A percentile compares a stretch with the other conserved stretches of the same genome.
phyloP scores from a whole-genome alignment of 1,140 invertebrate species.

The Heliconius hewitsoni region DNA sequence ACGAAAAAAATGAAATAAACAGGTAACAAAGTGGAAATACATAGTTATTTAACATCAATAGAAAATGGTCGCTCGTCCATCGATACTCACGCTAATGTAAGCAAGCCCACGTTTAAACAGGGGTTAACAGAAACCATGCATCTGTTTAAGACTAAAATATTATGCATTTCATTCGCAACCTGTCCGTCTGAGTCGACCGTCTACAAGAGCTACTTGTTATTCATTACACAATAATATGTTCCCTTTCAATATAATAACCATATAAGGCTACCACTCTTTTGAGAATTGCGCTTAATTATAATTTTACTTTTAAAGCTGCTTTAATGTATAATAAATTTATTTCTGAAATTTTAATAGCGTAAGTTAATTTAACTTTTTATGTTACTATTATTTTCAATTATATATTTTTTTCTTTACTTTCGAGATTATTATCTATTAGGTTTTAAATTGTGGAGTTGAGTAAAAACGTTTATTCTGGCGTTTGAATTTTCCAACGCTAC shows the following conservation, averaged over 20 bases:
- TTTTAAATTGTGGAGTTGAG: background rate
- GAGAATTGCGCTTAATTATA: background rate
- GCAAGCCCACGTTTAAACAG: constrained; percentile 31
- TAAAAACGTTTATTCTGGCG: constrained; percentile 5
- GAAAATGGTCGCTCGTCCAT: constrained; percentile 27
- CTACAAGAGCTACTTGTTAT: constrained; percentile 37
- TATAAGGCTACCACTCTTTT: constrained; percentile 22
- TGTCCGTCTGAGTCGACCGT: constrained; percentile 30
- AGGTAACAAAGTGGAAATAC: background rate
- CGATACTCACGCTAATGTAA: constrained; percentile 27
- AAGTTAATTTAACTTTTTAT: background rate
- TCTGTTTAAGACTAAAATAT: constrained; percentile 32
- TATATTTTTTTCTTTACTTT: background rate
- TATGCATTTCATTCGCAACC: constrained; percentile 31
- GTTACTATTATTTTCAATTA: background rate
- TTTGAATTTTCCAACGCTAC: constrained; percentile 58
- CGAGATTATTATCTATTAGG: too few relatives aligned
- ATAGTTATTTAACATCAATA: background rate
- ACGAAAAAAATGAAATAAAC: background rate
- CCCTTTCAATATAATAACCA: constrained; percentile 2
- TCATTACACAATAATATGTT: constrained; percentile 42
- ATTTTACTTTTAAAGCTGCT: background rate
- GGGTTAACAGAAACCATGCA: constrained; percentile 36
- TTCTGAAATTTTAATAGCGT: background rate
- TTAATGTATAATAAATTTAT: background rate